Conservation (phyloP, 2,113 vertebrate genomes). For the Plecturocebus donacophilus region DNA sequence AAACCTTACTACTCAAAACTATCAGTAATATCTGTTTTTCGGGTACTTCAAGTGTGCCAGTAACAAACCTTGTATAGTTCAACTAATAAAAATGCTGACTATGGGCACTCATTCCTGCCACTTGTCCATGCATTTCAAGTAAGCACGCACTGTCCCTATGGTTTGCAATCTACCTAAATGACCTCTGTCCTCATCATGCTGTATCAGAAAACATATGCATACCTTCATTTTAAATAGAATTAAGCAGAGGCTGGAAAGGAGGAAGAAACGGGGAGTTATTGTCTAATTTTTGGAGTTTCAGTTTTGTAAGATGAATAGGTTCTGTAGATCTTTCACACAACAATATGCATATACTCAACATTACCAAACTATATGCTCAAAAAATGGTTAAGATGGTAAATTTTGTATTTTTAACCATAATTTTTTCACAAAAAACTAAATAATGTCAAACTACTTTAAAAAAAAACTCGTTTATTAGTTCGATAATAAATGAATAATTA, state of each 20-base stretch:
- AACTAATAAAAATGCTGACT: neutral
- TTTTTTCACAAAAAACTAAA: neutral
- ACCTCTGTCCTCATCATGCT: neutral
- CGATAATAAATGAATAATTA: constrained; percentile 22
- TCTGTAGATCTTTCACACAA: neutral
- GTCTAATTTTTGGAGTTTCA: neutral
- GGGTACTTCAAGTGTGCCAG: neutral
- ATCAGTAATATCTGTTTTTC: neutral
- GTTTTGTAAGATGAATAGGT: constrained; percentile 22
- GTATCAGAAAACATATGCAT: neutral
- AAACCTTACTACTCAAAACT: neutral
- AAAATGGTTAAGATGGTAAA: neutral
- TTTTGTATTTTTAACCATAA: neutral
- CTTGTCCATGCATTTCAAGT: neutral
- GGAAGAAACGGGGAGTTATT: neutral
- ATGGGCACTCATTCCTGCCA: neutral
- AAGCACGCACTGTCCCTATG: neutral
- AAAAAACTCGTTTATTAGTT: neutral
- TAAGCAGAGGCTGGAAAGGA: neutral
- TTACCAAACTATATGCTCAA: neutral
- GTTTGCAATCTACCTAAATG: neutral
- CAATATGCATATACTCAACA: neutral
- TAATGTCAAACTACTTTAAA: neutral
- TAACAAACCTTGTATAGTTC: neutral
- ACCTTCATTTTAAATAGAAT: neutral